A percentile compares a stretch with the other conserved stretches of the same genome.
These are phyloP conservation scores for Hyposoter didymator DNA, from an alignment of 2,888 invertebrate genomes.

Conservation along the genomic window DNA sequence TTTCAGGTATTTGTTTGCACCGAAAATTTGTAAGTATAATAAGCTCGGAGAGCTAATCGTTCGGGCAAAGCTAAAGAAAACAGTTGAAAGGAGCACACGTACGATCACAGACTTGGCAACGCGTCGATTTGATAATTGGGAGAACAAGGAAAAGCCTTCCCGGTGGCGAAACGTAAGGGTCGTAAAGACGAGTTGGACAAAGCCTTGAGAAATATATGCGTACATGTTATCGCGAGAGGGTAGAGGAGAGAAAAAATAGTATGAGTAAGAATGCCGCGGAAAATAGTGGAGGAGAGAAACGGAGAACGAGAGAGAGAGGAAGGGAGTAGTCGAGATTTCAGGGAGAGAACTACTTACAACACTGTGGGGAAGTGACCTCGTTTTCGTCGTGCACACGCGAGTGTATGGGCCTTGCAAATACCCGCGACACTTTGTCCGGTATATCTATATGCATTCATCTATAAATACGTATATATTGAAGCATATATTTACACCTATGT, in stretches of 20 bases:
- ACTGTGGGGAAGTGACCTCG: conserved; percentile 65
- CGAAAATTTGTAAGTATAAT: not conserved
- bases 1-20: not conserved
- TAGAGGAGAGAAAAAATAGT: conserved; percentile 14
- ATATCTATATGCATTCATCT: conserved; percentile 32
- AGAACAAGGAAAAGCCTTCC: conserved; percentile 42
- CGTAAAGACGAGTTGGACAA: conserved; percentile 33
- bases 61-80: not conserved
- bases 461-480: conserved; percentile 3
- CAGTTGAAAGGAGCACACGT: not conserved
- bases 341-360: conserved; percentile 67
- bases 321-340: conserved; percentile 51
- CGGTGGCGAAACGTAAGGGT: conserved; percentile 29
- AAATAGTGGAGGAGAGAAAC: conserved; percentile 28
- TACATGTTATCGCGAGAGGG: conserved; percentile 13
- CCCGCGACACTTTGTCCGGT: conserved; percentile 32
- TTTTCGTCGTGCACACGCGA: conserved; percentile 67
- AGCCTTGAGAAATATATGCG: conserved; percentile 21
- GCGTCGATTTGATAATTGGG: conserved; percentile 63
- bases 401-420: conserved; percentile 54
- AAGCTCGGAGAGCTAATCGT: not conserved
- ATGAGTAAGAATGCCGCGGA: conserved; percentile 38
- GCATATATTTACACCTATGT: conserved; percentile 3
- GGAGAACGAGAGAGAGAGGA: conserved; percentile 16
- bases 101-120: conserved; percentile 34